These are phyloP conservation scores for Listrodromus nycthemerus DNA, from an alignment of 2,888 invertebrate species.

Conservation along the genomic window DNA sequence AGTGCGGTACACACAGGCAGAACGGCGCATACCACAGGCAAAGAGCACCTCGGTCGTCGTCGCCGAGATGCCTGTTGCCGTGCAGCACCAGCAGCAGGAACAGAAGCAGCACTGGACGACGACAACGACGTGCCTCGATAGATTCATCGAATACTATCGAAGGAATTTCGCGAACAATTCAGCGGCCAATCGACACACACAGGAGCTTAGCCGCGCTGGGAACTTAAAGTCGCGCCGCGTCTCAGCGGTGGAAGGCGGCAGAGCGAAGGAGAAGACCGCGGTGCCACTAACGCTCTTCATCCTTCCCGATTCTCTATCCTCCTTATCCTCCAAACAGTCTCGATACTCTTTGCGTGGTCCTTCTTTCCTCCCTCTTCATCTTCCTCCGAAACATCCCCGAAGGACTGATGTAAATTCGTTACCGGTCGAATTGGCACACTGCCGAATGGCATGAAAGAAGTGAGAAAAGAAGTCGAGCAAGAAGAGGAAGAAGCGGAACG, in stretches of 20 bases:
- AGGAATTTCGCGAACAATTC: slow-evolving; percentile 83
- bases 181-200: slow-evolving; percentile 82
- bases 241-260: slow-evolving; percentile 74
- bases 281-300: slow-evolving; percentile 68
- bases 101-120: slow-evolving; percentile 67
- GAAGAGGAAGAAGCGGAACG: slow-evolving; percentile 55
- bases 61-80: slow-evolving; percentile 59
- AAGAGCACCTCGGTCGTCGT: slow-evolving; percentile 43
- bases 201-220: slow-evolving; percentile 75
- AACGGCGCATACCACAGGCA: slow-evolving; percentile 54
- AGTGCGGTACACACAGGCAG: slow-evolving; percentile 25
- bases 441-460: slow-evolving; percentile 58
- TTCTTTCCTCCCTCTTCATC: slow-evolving; percentile 41
- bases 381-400: slow-evolving; percentile 54
- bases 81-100: slow-evolving; percentile 43
- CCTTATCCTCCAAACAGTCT: slow-evolving; percentile 52
- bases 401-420: slow-evolving; percentile 70
- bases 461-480: slow-evolving; percentile 42
- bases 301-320: slow-evolving; percentile 67
- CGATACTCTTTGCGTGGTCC: slow-evolving; percentile 51
- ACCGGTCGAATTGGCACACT: slow-evolving; percentile 72
- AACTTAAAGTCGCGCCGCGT: slow-evolving; percentile 75
- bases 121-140: slow-evolving; percentile 83
- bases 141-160: slow-evolving; percentile 85
- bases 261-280: slow-evolving; percentile 46